phyloP scores from a whole-genome alignment of 1,140 invertebrate genomes.

The Brachionus manjavacas region DNA sequence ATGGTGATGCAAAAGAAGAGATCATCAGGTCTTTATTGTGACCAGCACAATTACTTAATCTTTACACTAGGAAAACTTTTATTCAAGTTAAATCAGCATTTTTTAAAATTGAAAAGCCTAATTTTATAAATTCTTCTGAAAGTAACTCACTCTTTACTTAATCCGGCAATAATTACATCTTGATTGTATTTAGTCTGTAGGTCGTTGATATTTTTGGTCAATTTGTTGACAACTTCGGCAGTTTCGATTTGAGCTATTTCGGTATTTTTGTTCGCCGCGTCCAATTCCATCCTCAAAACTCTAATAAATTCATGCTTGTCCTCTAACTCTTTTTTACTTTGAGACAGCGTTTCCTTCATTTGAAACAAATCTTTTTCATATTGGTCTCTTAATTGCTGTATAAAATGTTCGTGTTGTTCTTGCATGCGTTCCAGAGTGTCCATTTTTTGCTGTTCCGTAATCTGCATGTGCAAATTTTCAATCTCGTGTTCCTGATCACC shows the following conservation, averaged over 20 bases:
- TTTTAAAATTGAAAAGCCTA: no score
- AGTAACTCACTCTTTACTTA: constrained; percentile 9
- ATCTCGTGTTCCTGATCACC: constrained; percentile 20
- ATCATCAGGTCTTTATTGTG: no score
- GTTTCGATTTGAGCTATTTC: background rate
- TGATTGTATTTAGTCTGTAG: constrained; percentile 32
- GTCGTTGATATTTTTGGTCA: constrained; percentile 23
- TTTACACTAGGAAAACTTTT: no score
- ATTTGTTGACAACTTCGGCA: constrained; percentile 2
- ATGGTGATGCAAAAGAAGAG: no score
- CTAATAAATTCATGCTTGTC: constrained; percentile 35
- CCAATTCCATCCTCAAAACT: constrained; percentile 7
- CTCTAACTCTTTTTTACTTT: constrained; percentile 10
- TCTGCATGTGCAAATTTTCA: constrained; percentile 30
- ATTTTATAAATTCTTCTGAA: background rate
- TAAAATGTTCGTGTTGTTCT: constrained; percentile 36
- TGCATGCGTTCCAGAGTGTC: constrained; percentile 29
- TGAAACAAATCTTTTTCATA: constrained; percentile 33
- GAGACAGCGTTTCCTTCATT: constrained; percentile 1
- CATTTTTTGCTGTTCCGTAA: constrained; percentile 38
- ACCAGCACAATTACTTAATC: no score
- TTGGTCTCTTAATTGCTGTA: constrained; percentile 34
- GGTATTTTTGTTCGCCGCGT: constrained; percentile 1
- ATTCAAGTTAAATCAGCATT: no score
- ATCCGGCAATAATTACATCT: constrained; percentile 3